A percentile compares a stretch with the other conserved stretches of the same genome.
Evolutionary conservation across 2,888 invertebrate genomes (phyloP).

Genomic region (Drosophila mulleri): DNA sequence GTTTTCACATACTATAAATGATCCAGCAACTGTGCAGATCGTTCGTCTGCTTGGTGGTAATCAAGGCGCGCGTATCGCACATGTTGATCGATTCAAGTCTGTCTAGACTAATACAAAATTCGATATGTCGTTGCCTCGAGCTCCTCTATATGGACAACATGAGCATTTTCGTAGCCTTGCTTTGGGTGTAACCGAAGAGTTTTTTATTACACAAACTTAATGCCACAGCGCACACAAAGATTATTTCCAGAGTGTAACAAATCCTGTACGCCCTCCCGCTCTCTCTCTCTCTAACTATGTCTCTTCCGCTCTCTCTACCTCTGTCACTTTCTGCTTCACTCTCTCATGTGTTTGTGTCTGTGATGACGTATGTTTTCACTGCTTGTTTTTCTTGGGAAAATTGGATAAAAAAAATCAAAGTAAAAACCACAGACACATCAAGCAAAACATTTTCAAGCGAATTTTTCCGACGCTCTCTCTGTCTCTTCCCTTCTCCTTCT

Average conservation of each 20-base stretch:
- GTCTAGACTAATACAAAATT: constrained; percentile 1
- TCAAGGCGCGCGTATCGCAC: constrained; percentile 88
- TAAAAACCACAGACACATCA: constrained; percentile 16
- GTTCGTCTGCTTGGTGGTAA: constrained; percentile 87
- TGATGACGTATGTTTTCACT: constrained; percentile 69
- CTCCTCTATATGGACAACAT: neutral
- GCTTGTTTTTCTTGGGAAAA: constrained; percentile 23
- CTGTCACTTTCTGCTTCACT: neutral
- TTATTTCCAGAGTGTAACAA: neutral
- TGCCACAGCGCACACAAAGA: no score
- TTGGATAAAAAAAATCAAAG: constrained; percentile 30
- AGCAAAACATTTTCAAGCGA: constrained; percentile 18
- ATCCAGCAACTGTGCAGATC: constrained; percentile 91
- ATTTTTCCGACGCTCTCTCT: constrained; percentile 5
- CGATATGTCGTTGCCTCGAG: neutral
- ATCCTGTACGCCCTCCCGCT: constrained; percentile 34
- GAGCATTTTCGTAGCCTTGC: neutral
- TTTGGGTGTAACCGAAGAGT: neutral
- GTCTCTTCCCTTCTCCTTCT: neutral
- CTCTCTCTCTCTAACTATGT: neutral
- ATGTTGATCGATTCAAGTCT: constrained; percentile 76
- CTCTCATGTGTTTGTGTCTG: constrained; percentile 3
- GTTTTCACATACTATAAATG: constrained; percentile 88
- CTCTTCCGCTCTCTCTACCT: neutral
- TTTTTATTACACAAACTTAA: neutral